phyloP scores from a whole-genome alignment of 2,797 vertebrate species.

The Eulemur mongoz region DNA sequence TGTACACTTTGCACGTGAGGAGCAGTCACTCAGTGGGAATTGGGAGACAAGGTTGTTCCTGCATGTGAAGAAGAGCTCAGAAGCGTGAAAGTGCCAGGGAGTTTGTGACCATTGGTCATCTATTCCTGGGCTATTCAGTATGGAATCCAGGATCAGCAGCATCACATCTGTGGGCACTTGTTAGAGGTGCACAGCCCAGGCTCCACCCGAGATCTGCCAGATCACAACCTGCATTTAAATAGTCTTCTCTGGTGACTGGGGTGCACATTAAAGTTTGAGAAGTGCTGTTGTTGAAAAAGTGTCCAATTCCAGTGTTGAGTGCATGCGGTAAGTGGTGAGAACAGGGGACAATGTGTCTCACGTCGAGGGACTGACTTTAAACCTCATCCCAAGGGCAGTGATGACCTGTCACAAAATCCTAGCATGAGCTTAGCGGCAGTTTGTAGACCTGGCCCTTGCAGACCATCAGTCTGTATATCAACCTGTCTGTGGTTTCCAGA shows the following conservation, averaged over 20 bases:
- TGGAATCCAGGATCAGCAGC: background rate
- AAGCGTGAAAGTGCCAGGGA: too few species aligned
- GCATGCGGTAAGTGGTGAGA: accelerated
- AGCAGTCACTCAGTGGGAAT: background rate
- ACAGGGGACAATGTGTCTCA: accelerated
- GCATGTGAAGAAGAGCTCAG: background rate
- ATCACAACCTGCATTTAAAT: background rate
- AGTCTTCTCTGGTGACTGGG: background rate
- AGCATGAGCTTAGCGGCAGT: background rate
- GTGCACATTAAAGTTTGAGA: background rate
- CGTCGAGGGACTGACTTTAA: background rate
- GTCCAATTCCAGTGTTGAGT: background rate
- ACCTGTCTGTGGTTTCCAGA: background rate
- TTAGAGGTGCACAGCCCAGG: background rate
- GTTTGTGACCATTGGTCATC: background rate
- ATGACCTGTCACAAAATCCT: background rate
- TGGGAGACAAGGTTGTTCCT: background rate
- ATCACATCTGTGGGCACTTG: background rate
- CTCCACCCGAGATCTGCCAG: background rate
- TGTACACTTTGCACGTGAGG: background rate
- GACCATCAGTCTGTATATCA: background rate
- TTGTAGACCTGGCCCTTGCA: background rate
- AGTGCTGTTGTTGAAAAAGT: background rate
- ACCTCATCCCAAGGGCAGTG: background rate
- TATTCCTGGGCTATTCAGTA: background rate